Evolutionary conservation across 2,113 vertebrate genomes (phyloP), one percentile per base, ranked within the genome.

Genomic region (Callionymus lyra): DNA sequence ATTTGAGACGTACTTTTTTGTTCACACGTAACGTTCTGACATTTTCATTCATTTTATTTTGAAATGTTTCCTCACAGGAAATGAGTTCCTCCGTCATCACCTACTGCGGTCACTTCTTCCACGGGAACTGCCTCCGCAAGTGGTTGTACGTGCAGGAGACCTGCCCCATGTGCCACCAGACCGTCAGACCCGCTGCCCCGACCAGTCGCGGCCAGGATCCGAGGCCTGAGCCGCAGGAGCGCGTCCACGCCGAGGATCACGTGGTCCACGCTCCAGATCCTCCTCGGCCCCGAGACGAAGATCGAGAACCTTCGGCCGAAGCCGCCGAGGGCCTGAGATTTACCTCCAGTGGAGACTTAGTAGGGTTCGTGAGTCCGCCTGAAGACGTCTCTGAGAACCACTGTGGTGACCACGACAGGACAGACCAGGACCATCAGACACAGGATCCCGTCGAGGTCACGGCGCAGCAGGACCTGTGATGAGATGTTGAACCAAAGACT

Each of bases 81-180:
- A 90, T 91, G 90, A 73, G 51, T 44, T 65, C 84, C 2, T 89
- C 88, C 0, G 85, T 92, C 10, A 41, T 91, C 53, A 91, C 88
- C 10, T 72, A 74, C 53, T 91, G 90, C 18, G 68, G 77, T 35
- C 90, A 92, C 71, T 84, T 89, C 68, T 92, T 90, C 74, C 89
- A 91, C 1, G 79, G 74, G 0, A 58, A 73, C 68, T 92, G 90
- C 54, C 84, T 91, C n/a, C 82, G 85, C 31, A 88, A 90, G 69
- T 91, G 89, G 90, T 78, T 92, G 12, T 91, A 90, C 1, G 83
- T 92, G 36, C 88, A 89, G 74, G 87, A 89, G 74, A 86, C 88
- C 1, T 91, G 90, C 14, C 90, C 90, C 17, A 83, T 91, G 85
- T 92, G 90, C 38, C 90, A 91, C 66, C 83, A 87, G 33, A 56